Base-by-base conservation (phyloP, 2,888 invertebrate species). In the Pterostichus madidus region DNA sequence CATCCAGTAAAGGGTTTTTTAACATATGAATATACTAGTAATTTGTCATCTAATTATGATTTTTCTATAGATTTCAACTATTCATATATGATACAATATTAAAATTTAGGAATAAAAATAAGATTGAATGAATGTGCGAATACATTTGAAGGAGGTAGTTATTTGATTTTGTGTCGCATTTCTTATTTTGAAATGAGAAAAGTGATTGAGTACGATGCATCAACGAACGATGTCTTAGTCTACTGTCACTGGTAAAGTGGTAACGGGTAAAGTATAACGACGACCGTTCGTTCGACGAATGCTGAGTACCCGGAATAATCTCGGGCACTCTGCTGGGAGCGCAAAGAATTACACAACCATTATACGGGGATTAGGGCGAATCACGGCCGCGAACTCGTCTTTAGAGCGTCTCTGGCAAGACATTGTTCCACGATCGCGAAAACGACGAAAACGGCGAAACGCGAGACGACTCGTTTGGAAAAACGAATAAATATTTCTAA, bases 361-460 rank as follows among this genome's bases (percentile, higher is more conserved):
- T 91, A 91, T 90, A 89, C 89, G 88, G 89, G 91, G 90, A 91
- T 91, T 91, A 91, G 88, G 87, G 89, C 89, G 86, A 90, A 90
- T 90, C 90, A 89, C 89, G 89, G 88, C 56, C 39, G 15, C 79
- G 56, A 52, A 24, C 39, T 53, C 61, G 80, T 76, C 68, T 56
- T 76, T 76, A 84, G 83, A 77, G 83, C 56, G 81, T 78, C 84
- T 77, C 83, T 83, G 86, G 86, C 86, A 86, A 86, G 86, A 88
- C 89, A 90, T 90, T 90, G 90, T 90, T 89, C 88, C 89, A 17
- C 68, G 39, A 71, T 13, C 17, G 32, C 35, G 31, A n/a, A 64
- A 24, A 24, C 24, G 24, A 35, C 64, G 24, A 6, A 8, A 39
- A 1, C 6, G 7, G n/a, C 52, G 52, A 52, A 13, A 52, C 52